Base-by-base conservation (phyloP, 2,888 invertebrate genomes). In the Ophion costatus region DNA sequence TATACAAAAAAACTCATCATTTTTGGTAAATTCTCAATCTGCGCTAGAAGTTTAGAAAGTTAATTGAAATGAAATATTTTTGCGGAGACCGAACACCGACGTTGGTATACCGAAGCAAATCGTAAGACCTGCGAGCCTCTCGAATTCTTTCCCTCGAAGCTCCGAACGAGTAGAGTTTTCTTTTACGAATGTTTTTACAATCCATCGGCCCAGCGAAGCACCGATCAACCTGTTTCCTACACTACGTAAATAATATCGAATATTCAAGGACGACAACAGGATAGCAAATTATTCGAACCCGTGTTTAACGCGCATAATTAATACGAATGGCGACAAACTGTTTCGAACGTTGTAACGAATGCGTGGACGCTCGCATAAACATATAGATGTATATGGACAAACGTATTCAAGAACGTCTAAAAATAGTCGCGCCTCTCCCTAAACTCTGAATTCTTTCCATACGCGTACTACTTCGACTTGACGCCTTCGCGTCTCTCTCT, bases 391-490 rank as follows among this genome's bases (percentile, higher is more conserved):
- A 51, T 24, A 17, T 66, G 71, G 73, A 67, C 76, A 63, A 61
- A 42, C 24, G 64, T 87, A 80, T 84, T 82, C 70, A 63, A 82
- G 80, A 78, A 64, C 33, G 45, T 84, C 87, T 86, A 87, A 86
- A 86, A 86, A 87, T 87, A 87, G 81, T 77, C 74, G 42, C 2
- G 42, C 63, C 83, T 80, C 87, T 76, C 85, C 87, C 86, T 70
- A 85, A 86, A 86, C 79, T 57, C 67, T 29, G 51, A 79, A 14
- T 82, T 82, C 64, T 85, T 85, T 77, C 57, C 76, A 77, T 67
- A 61, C 66, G 22, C 64, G 20, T 22, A 22, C 20, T 22, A 59
- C 63, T 67, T 67, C 22, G 29, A 56, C 70, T 24, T 56, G 33
- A 33, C 45, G 61, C 33, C 45, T 22, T 70, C 63, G 20, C 20